These are phyloP conservation scores for Hycleus cichorii DNA, from an alignment of 1,140 invertebrate species.

Conservation along the genomic window DNA sequence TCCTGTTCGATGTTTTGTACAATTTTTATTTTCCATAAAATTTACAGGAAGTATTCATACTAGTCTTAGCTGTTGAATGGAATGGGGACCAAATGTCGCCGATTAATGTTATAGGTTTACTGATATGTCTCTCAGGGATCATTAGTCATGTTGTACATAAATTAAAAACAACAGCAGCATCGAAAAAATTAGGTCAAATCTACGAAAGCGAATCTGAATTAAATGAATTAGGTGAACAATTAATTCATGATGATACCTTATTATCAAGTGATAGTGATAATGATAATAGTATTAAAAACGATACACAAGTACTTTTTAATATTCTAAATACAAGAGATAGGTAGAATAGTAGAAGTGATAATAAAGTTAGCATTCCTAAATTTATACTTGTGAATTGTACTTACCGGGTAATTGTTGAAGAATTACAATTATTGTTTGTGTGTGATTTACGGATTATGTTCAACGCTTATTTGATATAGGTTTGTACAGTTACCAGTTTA, in stretches of 20 bases:
- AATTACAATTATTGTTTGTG: background rate
- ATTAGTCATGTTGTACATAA: constrained; percentile 80
- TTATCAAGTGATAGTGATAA: constrained; percentile 24
- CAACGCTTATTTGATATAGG: no score
- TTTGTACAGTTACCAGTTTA: no score
- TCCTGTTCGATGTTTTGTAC: background rate
- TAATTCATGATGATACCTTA: constrained; percentile 25
- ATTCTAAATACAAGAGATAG: constrained; percentile 35
- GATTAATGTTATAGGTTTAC: constrained; percentile 79
- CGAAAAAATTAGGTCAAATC: constrained; percentile 1
- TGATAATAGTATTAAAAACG: constrained; percentile 30
- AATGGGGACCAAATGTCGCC: constrained; percentile 78
- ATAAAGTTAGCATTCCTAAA: no score
- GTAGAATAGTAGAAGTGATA: constrained; percentile 8
- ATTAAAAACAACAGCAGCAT: constrained; percentile 30
- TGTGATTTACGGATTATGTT: background rate
- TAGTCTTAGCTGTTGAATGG: constrained; percentile 75
- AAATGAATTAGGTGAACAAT: constrained; percentile 28
- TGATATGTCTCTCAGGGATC: constrained; percentile 86
- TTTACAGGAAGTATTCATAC: constrained; percentile 79
- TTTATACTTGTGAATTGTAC: no score
- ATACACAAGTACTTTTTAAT: constrained; percentile 37
- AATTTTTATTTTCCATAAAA: constrained; percentile 32
- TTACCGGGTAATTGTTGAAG: background rate
- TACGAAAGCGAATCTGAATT: constrained; percentile 27